Conservation (phyloP, 2,113 vertebrate genomes). For the Urocitellus parryii region DNA sequence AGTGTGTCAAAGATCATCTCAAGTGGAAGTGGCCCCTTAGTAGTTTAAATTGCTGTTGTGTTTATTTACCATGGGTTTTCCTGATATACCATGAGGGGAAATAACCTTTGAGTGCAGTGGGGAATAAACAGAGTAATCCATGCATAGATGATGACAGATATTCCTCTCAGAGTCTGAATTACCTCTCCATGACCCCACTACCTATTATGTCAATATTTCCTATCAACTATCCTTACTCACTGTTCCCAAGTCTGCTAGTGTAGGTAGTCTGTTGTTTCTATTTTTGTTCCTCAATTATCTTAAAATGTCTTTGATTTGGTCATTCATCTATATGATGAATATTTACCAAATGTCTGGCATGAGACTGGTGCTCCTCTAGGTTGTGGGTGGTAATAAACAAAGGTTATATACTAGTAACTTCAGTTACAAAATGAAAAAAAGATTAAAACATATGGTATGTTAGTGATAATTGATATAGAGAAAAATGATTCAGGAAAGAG, state of each 20-base stretch:
- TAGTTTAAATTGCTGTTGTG: background rate
- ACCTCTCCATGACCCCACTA: fast-evolving
- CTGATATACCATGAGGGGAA: background rate
- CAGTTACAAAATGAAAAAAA: background rate
- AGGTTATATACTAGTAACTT: background rate
- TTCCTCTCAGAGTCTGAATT: background rate
- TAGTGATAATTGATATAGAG: background rate
- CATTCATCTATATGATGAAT: background rate
- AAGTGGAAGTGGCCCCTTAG: background rate
- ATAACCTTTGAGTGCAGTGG: too few relatives aligned
- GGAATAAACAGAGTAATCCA: background rate
- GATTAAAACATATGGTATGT: background rate
- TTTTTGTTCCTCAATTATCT: background rate
- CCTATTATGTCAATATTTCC: background rate
- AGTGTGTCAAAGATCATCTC: background rate
- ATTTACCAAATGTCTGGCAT: background rate
- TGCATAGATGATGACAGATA: background rate
- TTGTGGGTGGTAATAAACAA: background rate
- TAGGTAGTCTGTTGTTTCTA: background rate
- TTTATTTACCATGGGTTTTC: background rate
- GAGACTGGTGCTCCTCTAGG: background rate
- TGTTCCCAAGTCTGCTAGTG: background rate
- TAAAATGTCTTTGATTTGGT: background rate
- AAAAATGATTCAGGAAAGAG: background rate
- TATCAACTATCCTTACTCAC: background rate